Base-by-base conservation (phyloP, 2,888 invertebrate genomes). In the Diadegma fenestrale region DNA sequence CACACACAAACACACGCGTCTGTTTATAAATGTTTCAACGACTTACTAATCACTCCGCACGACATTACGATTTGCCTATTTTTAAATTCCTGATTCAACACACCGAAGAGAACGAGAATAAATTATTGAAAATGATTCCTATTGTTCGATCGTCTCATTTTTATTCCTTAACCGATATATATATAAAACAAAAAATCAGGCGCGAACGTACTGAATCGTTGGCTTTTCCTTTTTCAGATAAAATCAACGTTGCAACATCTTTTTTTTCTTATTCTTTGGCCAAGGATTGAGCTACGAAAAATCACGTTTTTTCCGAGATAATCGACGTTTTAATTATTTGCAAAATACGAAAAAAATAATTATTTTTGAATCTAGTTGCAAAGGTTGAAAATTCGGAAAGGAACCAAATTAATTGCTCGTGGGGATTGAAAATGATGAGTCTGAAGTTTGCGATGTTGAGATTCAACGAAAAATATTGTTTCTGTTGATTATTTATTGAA, bases 31-130 rank as follows among this genome's bases (percentile, higher is more conserved):
- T 33, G n/a, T 30, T n/a, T 78, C 78, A 69, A 61, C 58, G 71
- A 85, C 80, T 80, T 66, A 81, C 73, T 78, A 84, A 86, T 84
- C 85, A 75, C 77, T 75, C 80, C 61, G 43, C 51, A 68, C 76
- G 69, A 84, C 84, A 72, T 77, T 71, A 72, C 72, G 69, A 54
- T 83, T 68, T 77, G 58, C 54, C 45, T 37, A 72, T 66, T 80
- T 84, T 77, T 64, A 75, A 76, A 48, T 48, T 14, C 37, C 14
- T 58, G 7, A 30, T 48, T n/a, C 6, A 26, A 19, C 14, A 72
- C 33, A 61, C 51, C 48, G 76, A 78, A 72, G 75, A 66, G 41
- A 30, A 75, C 75, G 66, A 37, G 22, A 48, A 64, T 19, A 7
- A 64, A 76, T 4, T 30, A 22, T 30, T 37, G 2, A 71, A 77